phyloP scores from a whole-genome alignment of 2,888 invertebrate species.

The Chaetogeoica ovagalla region DNA sequence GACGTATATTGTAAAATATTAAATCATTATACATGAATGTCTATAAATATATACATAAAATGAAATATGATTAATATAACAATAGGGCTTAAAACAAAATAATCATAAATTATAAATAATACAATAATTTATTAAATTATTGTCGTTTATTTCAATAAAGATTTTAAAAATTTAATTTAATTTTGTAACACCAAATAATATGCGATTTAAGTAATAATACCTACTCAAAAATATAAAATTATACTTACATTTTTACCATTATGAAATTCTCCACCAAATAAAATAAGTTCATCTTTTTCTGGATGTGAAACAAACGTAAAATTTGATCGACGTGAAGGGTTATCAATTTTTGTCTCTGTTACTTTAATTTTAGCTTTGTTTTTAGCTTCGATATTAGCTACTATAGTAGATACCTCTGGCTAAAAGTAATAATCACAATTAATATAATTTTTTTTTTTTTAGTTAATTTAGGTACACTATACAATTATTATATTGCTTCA shows the following conservation, averaged over 20 bases:
- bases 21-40: slow-evolving; percentile 86
- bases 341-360: slow-evolving; percentile 67
- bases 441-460: neutral
- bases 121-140: no score
- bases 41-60: slow-evolving; percentile 62
- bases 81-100: neutral
- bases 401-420: slow-evolving; percentile 42
- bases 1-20: slow-evolving; percentile 77
- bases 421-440: slow-evolving; percentile 13
- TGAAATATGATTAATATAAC: slow-evolving; percentile 19
- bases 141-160: neutral
- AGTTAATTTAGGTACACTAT: neutral
- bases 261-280: slow-evolving; percentile 91
- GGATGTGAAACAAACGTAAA: slow-evolving; percentile 82
- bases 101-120: neutral
- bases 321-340: slow-evolving; percentile 77
- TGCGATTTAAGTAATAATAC: neutral
- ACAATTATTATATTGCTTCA: neutral
- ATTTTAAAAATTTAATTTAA: neutral
- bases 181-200: neutral
- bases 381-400: slow-evolving; percentile 43
- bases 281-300: slow-evolving; percentile 81
- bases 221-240: neutral
- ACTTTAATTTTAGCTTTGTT: slow-evolving; percentile 64
- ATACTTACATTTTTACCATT: slow-evolving; percentile 76